These are phyloP conservation scores for Drosophila neotestacea DNA, from an alignment of 2,888 invertebrate genomes.

Conservation along the genomic window DNA sequence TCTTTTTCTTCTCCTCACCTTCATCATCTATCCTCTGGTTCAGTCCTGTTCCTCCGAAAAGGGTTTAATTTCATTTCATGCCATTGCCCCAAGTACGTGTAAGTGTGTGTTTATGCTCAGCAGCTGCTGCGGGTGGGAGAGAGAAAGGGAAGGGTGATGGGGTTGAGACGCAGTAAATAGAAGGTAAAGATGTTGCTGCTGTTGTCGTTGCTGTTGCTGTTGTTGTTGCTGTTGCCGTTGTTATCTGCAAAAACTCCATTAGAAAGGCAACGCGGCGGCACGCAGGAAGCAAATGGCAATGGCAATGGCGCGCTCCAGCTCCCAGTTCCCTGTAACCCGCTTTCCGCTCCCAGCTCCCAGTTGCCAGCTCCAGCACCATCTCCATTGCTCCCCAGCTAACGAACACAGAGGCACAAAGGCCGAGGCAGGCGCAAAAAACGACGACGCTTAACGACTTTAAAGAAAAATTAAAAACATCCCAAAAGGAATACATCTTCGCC, in stretches of 20 bases:
- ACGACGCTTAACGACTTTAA: conserved; percentile 81
- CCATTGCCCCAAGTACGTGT: conserved; percentile 72
- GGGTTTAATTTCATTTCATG: conserved; percentile 81
- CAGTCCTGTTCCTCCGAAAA: conserved; percentile 59
- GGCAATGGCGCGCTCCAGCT: conserved; percentile 63
- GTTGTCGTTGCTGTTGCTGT: conserved; percentile 40
- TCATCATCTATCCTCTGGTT: conserved; percentile 3
- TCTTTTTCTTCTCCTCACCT: background rate
- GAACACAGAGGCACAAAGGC: conserved; percentile 61
- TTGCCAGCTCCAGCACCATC: conserved; percentile 2
- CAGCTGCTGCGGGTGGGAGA: conserved; percentile 44
- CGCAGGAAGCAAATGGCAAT: conserved; percentile 77
- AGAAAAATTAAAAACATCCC: conserved; percentile 83
- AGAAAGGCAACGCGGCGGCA: conserved; percentile 72
- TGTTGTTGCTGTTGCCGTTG: conserved; percentile 42
- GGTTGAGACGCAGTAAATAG: conserved; percentile 17
- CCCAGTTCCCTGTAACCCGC: background rate
- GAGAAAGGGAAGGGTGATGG: background rate
- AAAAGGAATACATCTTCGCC: conserved; percentile 82
- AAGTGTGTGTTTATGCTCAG: conserved; percentile 77
- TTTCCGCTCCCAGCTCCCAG: conserved; percentile 12
- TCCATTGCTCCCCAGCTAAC: conserved; percentile 42
- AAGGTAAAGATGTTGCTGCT: conserved; percentile 43
- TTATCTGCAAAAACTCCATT: conserved; percentile 82
- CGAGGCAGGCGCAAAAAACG: conserved; percentile 59